phyloP scores from a whole-genome alignment of 2,888 invertebrate genomes.

The Papilio protenor region DNA sequence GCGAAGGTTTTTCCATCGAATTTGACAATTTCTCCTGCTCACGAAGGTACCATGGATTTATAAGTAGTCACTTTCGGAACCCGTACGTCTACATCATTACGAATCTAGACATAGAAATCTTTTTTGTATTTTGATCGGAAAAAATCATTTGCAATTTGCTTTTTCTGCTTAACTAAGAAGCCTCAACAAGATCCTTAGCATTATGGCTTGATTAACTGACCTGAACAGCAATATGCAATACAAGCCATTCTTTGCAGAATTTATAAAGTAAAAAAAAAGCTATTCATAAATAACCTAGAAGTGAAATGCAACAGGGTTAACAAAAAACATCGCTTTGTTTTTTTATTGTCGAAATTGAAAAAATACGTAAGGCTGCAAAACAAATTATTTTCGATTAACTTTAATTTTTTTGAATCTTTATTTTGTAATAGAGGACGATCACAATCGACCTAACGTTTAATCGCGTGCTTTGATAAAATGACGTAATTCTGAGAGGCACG shows the following conservation, averaged over 20 bases:
- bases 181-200: neutral
- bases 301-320: neutral
- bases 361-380: neutral
- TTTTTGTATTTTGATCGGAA: neutral
- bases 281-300: no score
- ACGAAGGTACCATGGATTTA: slow-evolving; percentile 12
- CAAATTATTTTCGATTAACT: neutral
- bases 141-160: neutral
- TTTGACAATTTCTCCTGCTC: neutral
- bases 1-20: slow-evolving; percentile 19
- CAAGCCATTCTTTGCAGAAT: neutral
- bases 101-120: slow-evolving; percentile 4
- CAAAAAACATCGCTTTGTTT: neutral
- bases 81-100: neutral
- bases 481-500: neutral
- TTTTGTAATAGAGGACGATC: neutral
- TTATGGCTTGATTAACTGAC: neutral
- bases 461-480: neutral
- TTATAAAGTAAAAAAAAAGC: neutral
- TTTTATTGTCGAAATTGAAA: neutral
- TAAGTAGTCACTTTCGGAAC: neutral
- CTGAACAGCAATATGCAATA: neutral
- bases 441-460: neutral
- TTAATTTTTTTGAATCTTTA: neutral
- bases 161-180: neutral